These are phyloP conservation scores for Steinernema scapterisci DNA, from an alignment of 2,888 invertebrate genomes.

Conservation along the genomic window DNA sequence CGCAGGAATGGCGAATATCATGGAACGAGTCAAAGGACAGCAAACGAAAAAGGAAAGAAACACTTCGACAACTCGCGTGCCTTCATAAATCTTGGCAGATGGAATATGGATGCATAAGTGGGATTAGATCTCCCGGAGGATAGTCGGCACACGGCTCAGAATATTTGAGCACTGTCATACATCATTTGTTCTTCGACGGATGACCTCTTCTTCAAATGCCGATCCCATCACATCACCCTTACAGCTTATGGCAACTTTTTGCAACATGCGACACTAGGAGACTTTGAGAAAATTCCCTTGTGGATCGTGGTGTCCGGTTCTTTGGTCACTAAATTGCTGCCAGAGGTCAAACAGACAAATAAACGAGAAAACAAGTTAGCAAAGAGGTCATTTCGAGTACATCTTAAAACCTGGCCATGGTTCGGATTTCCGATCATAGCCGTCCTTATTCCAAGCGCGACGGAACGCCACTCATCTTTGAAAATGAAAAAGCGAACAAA, in stretches of 20 bases:
- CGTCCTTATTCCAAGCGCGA: too few species aligned
- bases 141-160: not conserved
- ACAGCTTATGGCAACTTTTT: not conserved
- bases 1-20: conserved; percentile 10
- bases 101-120: not conserved
- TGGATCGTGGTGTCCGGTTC: too few species aligned
- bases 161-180: not conserved
- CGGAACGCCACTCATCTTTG: too few species aligned
- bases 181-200: not conserved
- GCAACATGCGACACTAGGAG: not conserved
- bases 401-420: too few species aligned
- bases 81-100: conserved; percentile 22
- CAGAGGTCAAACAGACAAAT: too few species aligned
- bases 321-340: too few species aligned
- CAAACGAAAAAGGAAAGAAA: not conserved
- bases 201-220: not conserved
- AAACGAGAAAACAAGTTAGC: too few species aligned
- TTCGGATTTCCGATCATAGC: too few species aligned
- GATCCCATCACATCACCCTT: not conserved
- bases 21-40: conserved; percentile 8
- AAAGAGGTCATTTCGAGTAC: too few species aligned
- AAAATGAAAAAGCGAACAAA: too few species aligned
- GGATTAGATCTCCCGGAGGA: conserved; percentile 9
- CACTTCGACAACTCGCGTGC: conserved; percentile 22
- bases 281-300: not conserved